phyloP scores from a whole-genome alignment of 1,140 invertebrate genomes.

The Diuraphis noxia region DNA sequence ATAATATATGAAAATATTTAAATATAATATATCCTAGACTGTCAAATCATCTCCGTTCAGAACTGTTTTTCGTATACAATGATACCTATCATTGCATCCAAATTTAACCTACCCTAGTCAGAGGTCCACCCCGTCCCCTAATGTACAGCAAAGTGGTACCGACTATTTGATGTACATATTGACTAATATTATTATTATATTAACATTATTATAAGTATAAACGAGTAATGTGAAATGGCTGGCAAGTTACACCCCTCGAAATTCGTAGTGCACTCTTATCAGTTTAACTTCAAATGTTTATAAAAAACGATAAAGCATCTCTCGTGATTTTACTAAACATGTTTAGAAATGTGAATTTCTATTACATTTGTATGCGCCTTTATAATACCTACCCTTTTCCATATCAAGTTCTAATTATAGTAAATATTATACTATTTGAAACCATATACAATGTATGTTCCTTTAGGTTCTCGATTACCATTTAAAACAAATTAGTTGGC shows the following conservation, averaged over 20 bases:
- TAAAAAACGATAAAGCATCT: background rate
- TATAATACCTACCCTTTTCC: background rate
- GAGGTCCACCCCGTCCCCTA: no score
- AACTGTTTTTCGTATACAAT: no score
- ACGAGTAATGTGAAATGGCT: background rate
- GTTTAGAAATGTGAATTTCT: background rate
- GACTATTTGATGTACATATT: no score
- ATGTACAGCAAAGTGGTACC: no score
- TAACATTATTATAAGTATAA: background rate
- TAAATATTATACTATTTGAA: background rate
- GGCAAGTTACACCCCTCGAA: background rate
- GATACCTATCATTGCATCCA: no score
- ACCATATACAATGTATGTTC: background rate
- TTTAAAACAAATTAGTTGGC: background rate
- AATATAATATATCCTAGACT: no score
- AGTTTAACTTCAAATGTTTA: background rate
- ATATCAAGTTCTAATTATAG: background rate
- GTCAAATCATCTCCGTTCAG: no score
- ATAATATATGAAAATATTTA: no score
- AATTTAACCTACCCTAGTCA: no score
- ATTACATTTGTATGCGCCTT: background rate
- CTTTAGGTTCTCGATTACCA: background rate
- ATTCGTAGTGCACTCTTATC: background rate
- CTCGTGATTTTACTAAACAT: background rate
- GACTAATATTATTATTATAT: background rate